Percentiles rank a stretch among this genome's conserved stretches.
Conservation (phyloP, 1,140 invertebrate species). For the Drosophila pseudoobscura region DNA sequence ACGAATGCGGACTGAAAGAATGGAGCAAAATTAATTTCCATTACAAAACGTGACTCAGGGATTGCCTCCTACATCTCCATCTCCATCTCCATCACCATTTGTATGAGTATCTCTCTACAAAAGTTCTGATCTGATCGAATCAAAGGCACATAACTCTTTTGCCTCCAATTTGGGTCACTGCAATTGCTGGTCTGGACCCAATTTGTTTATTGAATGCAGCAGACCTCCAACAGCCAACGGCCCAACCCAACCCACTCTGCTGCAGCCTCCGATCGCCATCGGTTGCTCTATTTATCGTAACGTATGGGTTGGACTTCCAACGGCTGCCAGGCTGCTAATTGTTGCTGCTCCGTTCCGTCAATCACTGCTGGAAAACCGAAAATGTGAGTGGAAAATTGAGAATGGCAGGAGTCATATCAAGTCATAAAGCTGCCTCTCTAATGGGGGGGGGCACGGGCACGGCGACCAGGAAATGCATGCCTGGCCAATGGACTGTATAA, state of each 20-base stretch:
- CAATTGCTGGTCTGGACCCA: conserved; percentile 55
- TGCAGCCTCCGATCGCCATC: conserved; percentile 2
- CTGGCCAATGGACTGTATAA: conserved; percentile 27
- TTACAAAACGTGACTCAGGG: conserved; percentile 24
- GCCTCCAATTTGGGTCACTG: conserved; percentile 52
- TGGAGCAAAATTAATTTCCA: too few species aligned
- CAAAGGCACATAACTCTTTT: conserved; percentile 38
- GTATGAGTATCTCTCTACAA: conserved; percentile 2
- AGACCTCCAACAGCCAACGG: conserved; percentile 1
- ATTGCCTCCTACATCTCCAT: conserved; percentile 6
- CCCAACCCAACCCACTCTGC: neutral
- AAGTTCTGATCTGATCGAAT: conserved; percentile 29
- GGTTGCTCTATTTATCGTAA: conserved; percentile 58
- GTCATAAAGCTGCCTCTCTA: conserved; percentile 33
- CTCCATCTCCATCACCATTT: neutral
- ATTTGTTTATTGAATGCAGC: conserved; percentile 75
- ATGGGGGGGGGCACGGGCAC: neutral
- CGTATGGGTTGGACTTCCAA: conserved; percentile 38
- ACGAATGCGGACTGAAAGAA: too few species aligned
- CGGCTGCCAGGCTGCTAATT: conserved; percentile 41
- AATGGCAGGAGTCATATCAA: conserved; percentile 26
- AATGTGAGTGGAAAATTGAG: conserved; percentile 25
- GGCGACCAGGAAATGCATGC: conserved; percentile 9
- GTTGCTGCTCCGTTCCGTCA: conserved; percentile 46
- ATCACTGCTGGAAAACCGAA: conserved; percentile 29